Base-by-base conservation (phyloP, 2,113 vertebrate genomes). In the Brachypteracias leptosomus region DNA sequence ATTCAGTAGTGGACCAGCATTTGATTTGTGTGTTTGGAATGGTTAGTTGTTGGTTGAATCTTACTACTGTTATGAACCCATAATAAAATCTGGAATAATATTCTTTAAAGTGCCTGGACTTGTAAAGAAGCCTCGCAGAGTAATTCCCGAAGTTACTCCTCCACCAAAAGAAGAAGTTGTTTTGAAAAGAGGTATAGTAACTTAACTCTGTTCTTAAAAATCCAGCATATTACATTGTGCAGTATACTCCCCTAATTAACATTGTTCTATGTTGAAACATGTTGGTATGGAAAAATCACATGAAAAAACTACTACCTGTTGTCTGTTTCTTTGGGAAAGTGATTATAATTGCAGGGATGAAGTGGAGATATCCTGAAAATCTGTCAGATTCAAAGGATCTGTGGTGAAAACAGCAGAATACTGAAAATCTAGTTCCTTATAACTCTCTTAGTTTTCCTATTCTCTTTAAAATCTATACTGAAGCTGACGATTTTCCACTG, bases 171-270 rank as follows among this genome's bases (percentile, higher is more conserved):
- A 99, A 97, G 95, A 98, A 98, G 88, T 98, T 90, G 81, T 98
- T 98, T 97, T 98, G 95, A 98, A 98, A 97, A 98, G 96, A 96
- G 98, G 98, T 98, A 98, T 44, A 80, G 96, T 97, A 96, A 85
- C 81, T 95, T 94, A 44, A 33, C 19, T 72, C 10, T 90, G 28
- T 33, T 89, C 57, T 73, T 15, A 91, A 90, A 70, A 79, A 4
- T 1, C 2, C 26, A 29, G 3, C 9, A 54, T 70, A 66, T 78
- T 62, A 61, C 40, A 11, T 3, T 47, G 18, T 36, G 80, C 57
- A 67, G 10, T 59, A n/a, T 55, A 28, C 63, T 77, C 16, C 38
- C 10, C 18, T 35, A 70, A 80, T 40, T 74, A 66, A 36, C 13
- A 14, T 42, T 74, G 6, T 2, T 54, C 72, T 67, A 7, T 8